Conservation (phyloP, 1,140 invertebrate genomes). For the Bombus pyrosoma region DNA sequence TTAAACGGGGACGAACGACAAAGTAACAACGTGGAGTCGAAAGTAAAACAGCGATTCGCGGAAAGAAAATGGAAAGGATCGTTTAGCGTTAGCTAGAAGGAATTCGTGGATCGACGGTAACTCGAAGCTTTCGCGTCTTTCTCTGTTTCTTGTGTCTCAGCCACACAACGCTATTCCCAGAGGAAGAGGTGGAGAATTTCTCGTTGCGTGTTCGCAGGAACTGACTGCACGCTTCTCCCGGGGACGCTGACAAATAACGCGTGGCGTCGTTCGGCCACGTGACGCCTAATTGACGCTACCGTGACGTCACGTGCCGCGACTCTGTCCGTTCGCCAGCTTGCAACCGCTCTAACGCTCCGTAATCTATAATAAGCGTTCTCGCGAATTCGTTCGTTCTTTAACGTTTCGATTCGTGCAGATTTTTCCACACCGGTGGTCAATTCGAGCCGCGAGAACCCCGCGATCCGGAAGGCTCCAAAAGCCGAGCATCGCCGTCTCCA, state of each 20-base stretch:
- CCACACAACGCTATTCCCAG: conserved; percentile 9
- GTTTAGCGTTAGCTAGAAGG: too few relatives aligned
- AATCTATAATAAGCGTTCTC: conserved; percentile 16
- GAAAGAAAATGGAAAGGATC: too few relatives aligned
- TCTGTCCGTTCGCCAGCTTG: conserved; percentile 2
- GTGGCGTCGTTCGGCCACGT: conserved; percentile 73
- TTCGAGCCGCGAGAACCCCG: too few relatives aligned
- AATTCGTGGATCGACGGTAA: too few relatives aligned
- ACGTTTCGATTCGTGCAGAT: not conserved
- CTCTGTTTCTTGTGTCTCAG: conserved; percentile 21
- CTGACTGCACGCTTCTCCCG: conserved; percentile 39
- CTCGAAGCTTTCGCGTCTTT: conserved; percentile 34
- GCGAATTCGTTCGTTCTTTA: not conserved
- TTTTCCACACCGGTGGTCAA: rapidly evolving
- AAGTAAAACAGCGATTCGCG: not conserved
- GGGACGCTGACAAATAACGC: conserved; percentile 77
- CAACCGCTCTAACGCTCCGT: not conserved
- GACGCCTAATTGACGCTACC: conserved; percentile 77
- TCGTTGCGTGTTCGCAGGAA: conserved; percentile 23
- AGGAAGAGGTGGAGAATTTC: conserved; percentile 45
- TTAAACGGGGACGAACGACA: too few relatives aligned
- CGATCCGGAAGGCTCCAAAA: too few relatives aligned
- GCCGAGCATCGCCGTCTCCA: too few relatives aligned
- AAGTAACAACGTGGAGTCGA: not conserved
- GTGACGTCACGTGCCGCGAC: conserved; percentile 74